Conservation (phyloP, 2,888 invertebrate genomes). For the Harpalus rubripes region DNA sequence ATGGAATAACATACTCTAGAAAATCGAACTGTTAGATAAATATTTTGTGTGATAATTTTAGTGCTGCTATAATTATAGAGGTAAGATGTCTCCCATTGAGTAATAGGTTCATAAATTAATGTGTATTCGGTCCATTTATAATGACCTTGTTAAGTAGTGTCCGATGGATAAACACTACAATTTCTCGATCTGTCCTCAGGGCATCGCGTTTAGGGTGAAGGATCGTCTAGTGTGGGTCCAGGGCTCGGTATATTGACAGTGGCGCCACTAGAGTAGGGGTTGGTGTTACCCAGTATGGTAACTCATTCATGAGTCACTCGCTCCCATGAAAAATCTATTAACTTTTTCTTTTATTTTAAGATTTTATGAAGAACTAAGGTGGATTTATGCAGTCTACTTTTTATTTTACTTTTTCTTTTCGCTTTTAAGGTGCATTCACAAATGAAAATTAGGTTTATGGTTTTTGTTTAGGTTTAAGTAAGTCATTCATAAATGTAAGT, state of each 20-base stretch:
- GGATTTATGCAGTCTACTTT: too few relatives aligned
- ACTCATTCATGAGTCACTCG: too few relatives aligned
- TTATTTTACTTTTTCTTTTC: too few relatives aligned
- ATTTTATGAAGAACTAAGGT: too few relatives aligned
- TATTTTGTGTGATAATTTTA: conserved; percentile 7
- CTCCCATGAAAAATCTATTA: too few relatives aligned
- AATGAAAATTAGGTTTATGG: too few relatives aligned
- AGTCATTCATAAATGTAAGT: too few relatives aligned
- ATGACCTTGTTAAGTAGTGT: conserved; percentile 10
- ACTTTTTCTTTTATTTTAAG: too few relatives aligned
- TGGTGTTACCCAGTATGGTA: too few relatives aligned
- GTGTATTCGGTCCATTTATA: conserved; percentile 9
- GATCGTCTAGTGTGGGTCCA: conserved; percentile 2
- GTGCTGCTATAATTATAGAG: not conserved
- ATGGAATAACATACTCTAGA: not conserved
- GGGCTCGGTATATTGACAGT: not conserved
- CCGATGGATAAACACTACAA: conserved; percentile 21
- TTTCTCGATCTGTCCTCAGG: conserved; percentile 40
- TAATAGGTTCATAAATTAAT: conserved; percentile 3
- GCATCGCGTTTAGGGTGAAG: conserved; percentile 37
- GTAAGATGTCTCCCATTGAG: not conserved
- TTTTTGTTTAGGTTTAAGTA: too few relatives aligned
- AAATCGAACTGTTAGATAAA: not conserved
- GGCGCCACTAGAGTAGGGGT: too few relatives aligned
- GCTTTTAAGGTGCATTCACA: too few relatives aligned